phyloP scores from a whole-genome alignment of 2,888 invertebrate genomes.

The Tiliacea aurago region DNA sequence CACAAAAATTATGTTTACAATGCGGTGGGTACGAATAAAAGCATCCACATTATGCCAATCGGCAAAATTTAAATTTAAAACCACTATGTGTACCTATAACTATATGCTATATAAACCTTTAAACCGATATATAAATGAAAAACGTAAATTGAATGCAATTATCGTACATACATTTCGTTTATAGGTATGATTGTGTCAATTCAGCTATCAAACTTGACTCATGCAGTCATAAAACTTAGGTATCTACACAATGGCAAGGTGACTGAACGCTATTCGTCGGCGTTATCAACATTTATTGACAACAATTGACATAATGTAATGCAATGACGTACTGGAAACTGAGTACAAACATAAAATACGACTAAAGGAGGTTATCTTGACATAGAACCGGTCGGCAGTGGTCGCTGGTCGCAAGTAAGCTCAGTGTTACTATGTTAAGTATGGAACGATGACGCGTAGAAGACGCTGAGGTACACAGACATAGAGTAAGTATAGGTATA shows the following conservation, averaged over 20 bases:
- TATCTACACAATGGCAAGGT: conserved; percentile 60
- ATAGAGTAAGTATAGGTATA: conserved; percentile 27
- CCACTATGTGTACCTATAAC: neutral
- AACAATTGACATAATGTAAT: conserved; percentile 62
- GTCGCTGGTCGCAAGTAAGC: conserved; percentile 32
- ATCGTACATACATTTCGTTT: conserved; percentile 36
- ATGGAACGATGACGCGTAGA: conserved; percentile 68
- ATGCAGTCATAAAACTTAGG: conserved; percentile 45
- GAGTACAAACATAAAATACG: conserved; percentile 41
- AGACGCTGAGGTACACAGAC: conserved; percentile 23
- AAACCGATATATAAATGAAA: conserved; percentile 15
- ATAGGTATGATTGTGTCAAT: conserved; percentile 50
- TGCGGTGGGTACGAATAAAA: conserved; percentile 21
- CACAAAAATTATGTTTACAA: conserved; percentile 18
- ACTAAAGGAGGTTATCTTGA: conserved; percentile 61
- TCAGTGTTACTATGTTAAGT: conserved; percentile 70
- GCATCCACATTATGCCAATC: conserved; percentile 14
- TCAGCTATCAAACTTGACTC: conserved; percentile 45
- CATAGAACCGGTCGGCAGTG: conserved; percentile 57
- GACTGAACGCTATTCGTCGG: conserved; percentile 62
- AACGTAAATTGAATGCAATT: conserved; percentile 45
- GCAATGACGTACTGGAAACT: conserved; percentile 56
- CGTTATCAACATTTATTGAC: conserved; percentile 64
- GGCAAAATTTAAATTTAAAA: conserved; percentile 34
- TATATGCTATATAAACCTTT: too few relatives aligned